These are phyloP conservation scores for Phthorimaea operculella DNA, from an alignment of 1,140 invertebrate genomes.

Conservation along the genomic window DNA sequence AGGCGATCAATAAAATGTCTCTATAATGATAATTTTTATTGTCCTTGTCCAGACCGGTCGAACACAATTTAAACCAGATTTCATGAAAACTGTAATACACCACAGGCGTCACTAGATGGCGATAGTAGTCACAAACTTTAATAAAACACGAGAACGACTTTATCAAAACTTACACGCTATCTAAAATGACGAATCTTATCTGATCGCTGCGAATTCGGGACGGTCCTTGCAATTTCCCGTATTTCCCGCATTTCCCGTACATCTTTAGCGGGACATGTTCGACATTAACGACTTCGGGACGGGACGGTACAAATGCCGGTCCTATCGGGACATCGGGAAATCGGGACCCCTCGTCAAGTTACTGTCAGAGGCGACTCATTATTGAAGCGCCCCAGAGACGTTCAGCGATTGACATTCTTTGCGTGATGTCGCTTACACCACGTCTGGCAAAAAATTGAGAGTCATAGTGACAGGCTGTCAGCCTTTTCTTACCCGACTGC, in stretches of 20 bases:
- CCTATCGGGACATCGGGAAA: background rate
- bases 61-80: no score
- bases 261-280: background rate
- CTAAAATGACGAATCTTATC: background rate
- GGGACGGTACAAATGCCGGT: background rate
- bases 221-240: background rate
- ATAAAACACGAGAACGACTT: slow-evolving; percentile 11
- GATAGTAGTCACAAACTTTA: background rate
- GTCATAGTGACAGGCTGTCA: no score
- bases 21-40: no score
- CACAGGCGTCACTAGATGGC: background rate
- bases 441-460: no score
- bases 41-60: no score
- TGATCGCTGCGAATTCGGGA: background rate
- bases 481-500: no score
- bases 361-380: background rate
- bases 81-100: no score
- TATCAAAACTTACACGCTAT: background rate
- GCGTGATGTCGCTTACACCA: no score
- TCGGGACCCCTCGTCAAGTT: slow-evolving; percentile 2
- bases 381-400: no score
- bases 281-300: background rate
- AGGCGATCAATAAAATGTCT: no score
- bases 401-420: no score
- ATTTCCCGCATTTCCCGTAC: slow-evolving; percentile 1